Base-by-base conservation (phyloP, 2,888 invertebrate genomes). In the Scaptomyza parva region DNA sequence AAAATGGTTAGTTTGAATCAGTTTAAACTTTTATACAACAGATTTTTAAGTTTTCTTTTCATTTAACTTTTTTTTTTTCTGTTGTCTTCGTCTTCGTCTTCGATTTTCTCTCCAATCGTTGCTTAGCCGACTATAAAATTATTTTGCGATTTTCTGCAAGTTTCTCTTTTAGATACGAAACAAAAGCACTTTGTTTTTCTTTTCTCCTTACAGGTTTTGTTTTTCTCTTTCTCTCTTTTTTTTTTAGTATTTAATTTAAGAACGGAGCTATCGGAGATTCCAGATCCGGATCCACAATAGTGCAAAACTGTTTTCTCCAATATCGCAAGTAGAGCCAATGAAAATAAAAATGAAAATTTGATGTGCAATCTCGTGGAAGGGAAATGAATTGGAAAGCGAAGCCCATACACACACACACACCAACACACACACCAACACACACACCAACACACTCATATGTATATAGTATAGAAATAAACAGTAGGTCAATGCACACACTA, bases 401-500 rank as follows among this genome's bases (percentile, higher is more conserved):
- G 9, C n/a, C 24, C 12, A 40, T 8, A n/a, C 9, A 28, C 9
- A 28, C 28, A 28, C 2, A 28, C 28, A 28, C 6, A 7, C 24
- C 7, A 24, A 24, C 6, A 24, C 24, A 24, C 9, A 12, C 3
- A 17, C 11, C 11, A 17, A 6, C 8, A 3, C 1, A 43, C 14
- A 24, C 7, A 12, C 2, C 7, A 9, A 28, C 9, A 28, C 3
- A 26, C 6, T 14, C 11, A 17, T 17, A 12, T 7, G 0, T 45
- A 4, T 28, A 2, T 18, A 12, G n/a, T 17, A 18, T 28, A 8
- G 40, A 20, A 41, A 33, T 30, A 20, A 18, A 35, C 30, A 35
- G 33, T 58, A 40, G 58, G 53, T 58, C 58, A 58, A 53, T 58
- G 53, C 53, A 53, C 53, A 53, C 58, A 58, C 17, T 12, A 35